Conservation (phyloP, 2,797 vertebrate species). For the Petrocephalus sullivani region DNA sequence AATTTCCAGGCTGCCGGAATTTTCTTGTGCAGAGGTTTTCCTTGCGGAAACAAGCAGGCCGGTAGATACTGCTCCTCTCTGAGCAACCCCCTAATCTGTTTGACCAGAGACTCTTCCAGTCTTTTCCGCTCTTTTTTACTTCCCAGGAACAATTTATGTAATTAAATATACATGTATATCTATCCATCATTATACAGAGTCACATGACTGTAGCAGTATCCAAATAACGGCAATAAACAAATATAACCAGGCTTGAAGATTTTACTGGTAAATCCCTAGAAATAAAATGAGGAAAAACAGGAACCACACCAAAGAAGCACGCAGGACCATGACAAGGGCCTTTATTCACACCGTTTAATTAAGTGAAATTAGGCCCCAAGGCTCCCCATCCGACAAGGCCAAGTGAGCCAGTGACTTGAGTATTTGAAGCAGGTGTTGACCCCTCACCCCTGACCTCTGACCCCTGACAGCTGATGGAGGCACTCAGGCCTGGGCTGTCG, state of each 20-base stretch:
- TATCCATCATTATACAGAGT: neutral
- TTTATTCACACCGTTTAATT: neutral
- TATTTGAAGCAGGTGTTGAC: slow-evolving; percentile 51
- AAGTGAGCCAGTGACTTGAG: neutral
- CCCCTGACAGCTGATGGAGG: slow-evolving; percentile 39
- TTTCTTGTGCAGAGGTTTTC: neutral
- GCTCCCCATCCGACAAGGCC: neutral
- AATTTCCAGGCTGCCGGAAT: neutral
- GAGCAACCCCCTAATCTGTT: neutral
- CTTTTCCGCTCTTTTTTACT: neutral
- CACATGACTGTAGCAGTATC: neutral
- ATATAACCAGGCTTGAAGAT: neutral
- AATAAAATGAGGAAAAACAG: neutral
- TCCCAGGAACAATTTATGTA: neutral
- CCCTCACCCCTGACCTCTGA: slow-evolving; percentile 41
- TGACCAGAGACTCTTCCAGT: neutral
- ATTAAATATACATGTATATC: neutral
- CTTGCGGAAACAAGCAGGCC: neutral
- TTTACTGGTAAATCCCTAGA: neutral
- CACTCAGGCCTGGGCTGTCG: slow-evolving; percentile 13
- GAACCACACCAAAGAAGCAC: neutral
- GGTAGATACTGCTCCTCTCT: neutral
- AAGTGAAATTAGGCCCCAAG: neutral
- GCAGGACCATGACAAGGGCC: neutral
- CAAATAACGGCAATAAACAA: neutral